These are phyloP conservation scores for Drosophila azteca DNA, from an alignment of 1,140 invertebrate genomes.

Conservation along the genomic window DNA sequence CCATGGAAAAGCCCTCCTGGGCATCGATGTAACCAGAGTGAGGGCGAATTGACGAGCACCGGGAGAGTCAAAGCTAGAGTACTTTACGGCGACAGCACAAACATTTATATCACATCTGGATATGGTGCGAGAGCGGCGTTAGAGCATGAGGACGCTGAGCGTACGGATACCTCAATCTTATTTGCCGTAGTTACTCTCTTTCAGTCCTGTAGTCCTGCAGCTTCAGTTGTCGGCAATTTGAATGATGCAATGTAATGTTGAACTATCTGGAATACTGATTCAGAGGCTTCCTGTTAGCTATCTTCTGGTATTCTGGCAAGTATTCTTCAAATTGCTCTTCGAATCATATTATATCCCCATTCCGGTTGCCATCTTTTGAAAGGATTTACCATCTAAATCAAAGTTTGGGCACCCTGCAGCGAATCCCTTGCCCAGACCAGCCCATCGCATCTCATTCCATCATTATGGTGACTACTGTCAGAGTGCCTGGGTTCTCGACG, in stretches of 20 bases:
- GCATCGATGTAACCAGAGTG: conserved; percentile 36
- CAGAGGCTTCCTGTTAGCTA: too few relatives aligned
- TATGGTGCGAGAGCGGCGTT: neutral
- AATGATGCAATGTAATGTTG: too few relatives aligned
- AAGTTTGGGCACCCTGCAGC: conserved; percentile 54
- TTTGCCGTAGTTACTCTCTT: too few relatives aligned
- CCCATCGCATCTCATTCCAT: neutral
- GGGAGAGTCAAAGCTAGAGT: neutral
- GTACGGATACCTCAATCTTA: too few relatives aligned
- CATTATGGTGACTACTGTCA: conserved; percentile 16
- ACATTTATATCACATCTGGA: conserved; percentile 29
- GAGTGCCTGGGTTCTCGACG: conserved; percentile 18
- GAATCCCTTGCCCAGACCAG: conserved; percentile 54
- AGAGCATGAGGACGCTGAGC: too few relatives aligned
- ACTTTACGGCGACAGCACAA: conserved; percentile 6
- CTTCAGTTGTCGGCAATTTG: too few relatives aligned
- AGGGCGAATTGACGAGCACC: conserved; percentile 19
- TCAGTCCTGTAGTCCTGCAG: too few relatives aligned
- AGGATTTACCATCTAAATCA: conserved; percentile 67
- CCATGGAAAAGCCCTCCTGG: conserved; percentile 65
- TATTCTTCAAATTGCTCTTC: neutral
- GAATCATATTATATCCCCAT: conserved; percentile 33
- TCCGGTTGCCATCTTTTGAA: conserved; percentile 35
- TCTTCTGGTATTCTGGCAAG: neutral
- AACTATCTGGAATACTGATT: too few relatives aligned